phyloP scores from a whole-genome alignment of 2,797 vertebrate species.

The Furcifer pardalis region DNA sequence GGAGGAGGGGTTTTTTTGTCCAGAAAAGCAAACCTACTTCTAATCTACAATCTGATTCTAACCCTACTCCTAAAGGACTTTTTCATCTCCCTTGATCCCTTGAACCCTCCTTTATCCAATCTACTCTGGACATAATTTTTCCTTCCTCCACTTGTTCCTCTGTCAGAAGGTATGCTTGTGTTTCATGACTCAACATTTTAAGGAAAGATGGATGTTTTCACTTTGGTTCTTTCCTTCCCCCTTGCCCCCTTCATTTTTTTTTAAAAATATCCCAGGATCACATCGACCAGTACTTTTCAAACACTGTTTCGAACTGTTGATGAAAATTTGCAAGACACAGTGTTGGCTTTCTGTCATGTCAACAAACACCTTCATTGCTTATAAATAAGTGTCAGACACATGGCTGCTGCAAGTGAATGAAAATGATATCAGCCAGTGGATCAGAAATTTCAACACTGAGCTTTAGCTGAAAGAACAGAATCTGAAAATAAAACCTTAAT shows the following conservation, averaged over 20 bases:
- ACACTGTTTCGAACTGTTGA: background rate
- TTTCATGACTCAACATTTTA: too few species aligned
- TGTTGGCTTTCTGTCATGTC: background rate
- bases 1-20: too few species aligned
- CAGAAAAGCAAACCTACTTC: too few species aligned
- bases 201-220: too few species aligned
- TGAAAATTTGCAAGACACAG: background rate
- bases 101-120: too few species aligned
- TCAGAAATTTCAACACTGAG: background rate
- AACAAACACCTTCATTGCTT: background rate
- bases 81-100: background rate
- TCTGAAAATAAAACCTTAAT: background rate
- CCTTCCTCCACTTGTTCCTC: too few species aligned
- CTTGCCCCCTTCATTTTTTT: background rate
- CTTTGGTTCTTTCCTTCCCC: background rate
- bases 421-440: background rate
- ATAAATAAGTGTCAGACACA: background rate
- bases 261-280: background rate
- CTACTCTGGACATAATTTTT: too few species aligned
- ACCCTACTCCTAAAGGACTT: background rate
- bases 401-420: background rate
- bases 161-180: too few species aligned
- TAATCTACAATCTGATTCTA: too few species aligned
- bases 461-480: background rate
- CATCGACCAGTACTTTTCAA: background rate